Base-by-base conservation (phyloP, 2,797 vertebrate genomes). In the Notolabrus celidotus region DNA sequence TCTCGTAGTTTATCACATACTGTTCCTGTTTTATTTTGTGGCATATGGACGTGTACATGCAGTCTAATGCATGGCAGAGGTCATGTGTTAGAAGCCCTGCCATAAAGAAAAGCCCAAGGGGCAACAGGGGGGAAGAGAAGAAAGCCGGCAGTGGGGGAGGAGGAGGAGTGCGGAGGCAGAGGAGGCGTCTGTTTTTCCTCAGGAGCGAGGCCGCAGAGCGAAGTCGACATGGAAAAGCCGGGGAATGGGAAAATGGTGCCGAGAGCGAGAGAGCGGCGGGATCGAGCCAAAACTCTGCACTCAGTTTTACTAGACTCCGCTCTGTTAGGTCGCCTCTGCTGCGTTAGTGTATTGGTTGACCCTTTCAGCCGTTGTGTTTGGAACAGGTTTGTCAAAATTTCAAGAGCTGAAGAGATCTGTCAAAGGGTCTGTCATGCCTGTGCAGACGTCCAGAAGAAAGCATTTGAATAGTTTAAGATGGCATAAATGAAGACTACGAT, bases 111-210 rank as follows among this genome's bases (percentile, higher is more conserved):
- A 82, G 68, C 83, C 84, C 76, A 77, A 63, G 79, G 86, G 88
- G 83, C 68, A 83, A 69, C 5, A 16, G 56, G 36, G 49, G 73
- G 78, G 74, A 17, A 23, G 69, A 68, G 81, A 51, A 77, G 74
- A 71, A 43, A 79, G 80, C 76, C 7, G 45, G 72, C 31, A n/a
- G 39, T 60, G 38, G 47, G 42, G 71, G 59, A 34, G 52, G 19
- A 3, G 63, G 67, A 65, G 43, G 52, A 49, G 74, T 17, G 70
- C 31, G 80, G 86, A 58, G 66, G 88, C 79, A 81, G 80, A 49
- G 64, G 80, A 52, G 77, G 77, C 72, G 84, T 92, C 92, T 94
- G 92, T 85, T 95, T 94, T 93, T 88, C 88, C 86, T 94, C 94
- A 92, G 70, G 67, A 71, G 60, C 45, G 41, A 70, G 85, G 71